Conservation (phyloP, 2,797 vertebrate species). For the Argyrosomus regius region DNA sequence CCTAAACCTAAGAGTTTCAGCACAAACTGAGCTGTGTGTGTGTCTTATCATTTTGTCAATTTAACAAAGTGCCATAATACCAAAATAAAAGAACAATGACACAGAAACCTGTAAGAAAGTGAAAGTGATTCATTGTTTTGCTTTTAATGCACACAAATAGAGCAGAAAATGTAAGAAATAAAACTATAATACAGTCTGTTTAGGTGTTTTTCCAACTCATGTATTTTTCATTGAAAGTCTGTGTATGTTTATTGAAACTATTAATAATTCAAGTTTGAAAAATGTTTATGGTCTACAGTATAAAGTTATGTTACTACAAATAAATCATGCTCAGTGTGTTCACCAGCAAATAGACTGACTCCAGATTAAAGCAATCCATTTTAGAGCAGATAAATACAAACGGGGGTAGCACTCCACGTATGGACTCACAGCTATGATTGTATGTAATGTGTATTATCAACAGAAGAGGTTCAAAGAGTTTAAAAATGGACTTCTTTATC, state of each 20-base stretch:
- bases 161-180: neutral
- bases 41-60: too few species aligned
- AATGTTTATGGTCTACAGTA: neutral
- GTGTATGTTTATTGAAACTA: neutral
- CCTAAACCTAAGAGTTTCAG: too few species aligned
- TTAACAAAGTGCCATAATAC: too few species aligned
- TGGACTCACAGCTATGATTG: conserved; percentile 10
- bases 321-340: neutral
- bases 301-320: neutral
- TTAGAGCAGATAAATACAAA: neutral
- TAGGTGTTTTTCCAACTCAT: neutral
- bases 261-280: neutral
- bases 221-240: neutral
- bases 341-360: neutral
- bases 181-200: neutral
- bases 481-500: conserved; percentile 64
- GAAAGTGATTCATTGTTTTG: neutral
- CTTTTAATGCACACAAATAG: neutral
- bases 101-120: neutral
- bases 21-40: too few species aligned
- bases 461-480: neutral
- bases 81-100: neutral
- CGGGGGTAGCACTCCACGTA: neutral
- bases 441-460: neutral
- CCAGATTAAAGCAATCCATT: neutral